phyloP scores from a whole-genome alignment of 2,113 vertebrate genomes.

The Sinosuthora webbiana region DNA sequence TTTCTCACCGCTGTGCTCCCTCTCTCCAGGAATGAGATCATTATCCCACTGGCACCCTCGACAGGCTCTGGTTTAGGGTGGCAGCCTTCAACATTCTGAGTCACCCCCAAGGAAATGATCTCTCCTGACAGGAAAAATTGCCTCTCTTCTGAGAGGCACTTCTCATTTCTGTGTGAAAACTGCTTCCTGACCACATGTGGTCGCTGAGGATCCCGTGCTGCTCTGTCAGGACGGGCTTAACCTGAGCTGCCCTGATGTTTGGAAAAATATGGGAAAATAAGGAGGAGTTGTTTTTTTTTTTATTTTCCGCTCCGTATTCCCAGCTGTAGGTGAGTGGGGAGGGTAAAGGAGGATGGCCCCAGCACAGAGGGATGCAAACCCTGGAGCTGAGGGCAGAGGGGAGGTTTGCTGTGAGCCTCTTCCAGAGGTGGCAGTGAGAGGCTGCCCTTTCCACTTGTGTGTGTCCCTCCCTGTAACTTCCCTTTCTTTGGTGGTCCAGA shows the following conservation, averaged over 20 bases:
- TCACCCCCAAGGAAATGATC: not conserved
- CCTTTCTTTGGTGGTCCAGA: not conserved
- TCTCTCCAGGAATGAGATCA: constrained; percentile 7
- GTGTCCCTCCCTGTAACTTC: not conserved
- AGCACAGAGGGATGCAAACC: not conserved
- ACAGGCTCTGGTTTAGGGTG: not conserved
- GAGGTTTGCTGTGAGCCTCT: not conserved
- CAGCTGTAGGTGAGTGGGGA: not conserved
- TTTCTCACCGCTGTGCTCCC: constrained; percentile 59
- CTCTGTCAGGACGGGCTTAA: not conserved
- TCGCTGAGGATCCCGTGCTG: not conserved
- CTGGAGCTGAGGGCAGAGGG: not conserved
- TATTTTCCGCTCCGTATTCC: fast-evolving
- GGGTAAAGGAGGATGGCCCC: not conserved
- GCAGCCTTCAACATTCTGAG: not conserved
- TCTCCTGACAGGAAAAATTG: not conserved
- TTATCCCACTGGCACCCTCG: not conserved
- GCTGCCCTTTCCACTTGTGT: not conserved
- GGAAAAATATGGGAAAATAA: not conserved
- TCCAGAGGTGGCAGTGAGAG: not conserved
- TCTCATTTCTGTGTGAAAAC: not conserved
- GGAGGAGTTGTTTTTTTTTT: not conserved
- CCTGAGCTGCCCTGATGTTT: not conserved
- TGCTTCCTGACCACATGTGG: not conserved
- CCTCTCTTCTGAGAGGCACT: not conserved